Evolutionary conservation across 2,888 invertebrate species (phyloP), one percentile per base, ranked within the genome.

Genomic region (Pegoplata infirma): DNA sequence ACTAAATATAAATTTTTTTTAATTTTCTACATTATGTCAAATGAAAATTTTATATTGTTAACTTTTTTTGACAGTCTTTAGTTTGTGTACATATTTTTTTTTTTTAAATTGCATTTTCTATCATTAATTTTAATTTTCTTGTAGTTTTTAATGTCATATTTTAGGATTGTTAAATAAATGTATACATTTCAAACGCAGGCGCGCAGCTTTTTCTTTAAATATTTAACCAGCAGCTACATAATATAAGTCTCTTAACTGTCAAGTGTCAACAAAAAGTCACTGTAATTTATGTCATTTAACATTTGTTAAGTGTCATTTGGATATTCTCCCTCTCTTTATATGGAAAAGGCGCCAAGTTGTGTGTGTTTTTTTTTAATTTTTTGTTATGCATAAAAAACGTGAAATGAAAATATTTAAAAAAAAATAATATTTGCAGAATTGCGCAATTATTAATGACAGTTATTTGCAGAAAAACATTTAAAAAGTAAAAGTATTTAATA

Each of bases 261-360:
- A 71, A 19, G 46, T 76, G 64, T 36, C 69, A 71, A 75, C 32
- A 46, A 16, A 56, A 49, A 44, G 19, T 66, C 59, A 66, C n/a
- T 40, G 56, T 69, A 44, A 76, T 69, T 76, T 68, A 76, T 76
- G 71, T 66, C 71, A 59, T 53, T 76, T 64, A 49, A 69, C 76
- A 69, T 69, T 76, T 69, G 44, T 51, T 59, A 64, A 76, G 76
- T 76, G 69, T 59, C 64, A 66, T 5, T 66, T n/a, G n/a, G n/a
- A 19, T 47, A 7, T 10, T 71, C 59, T 44, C 59, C 47, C 69
- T 58, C 16, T 5, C 16, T 40, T 40, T 40, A 40, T 40, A 40
- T 19, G 19, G 28, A 47, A n/a, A n/a, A 56, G 56, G 46, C 67
- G 56, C 40, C 17, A 40, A n/a, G 12, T 40, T 40, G n/a, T n/a